A percentile compares a stretch with the other conserved stretches of the same genome.
Conservation (phyloP, 2,797 vertebrate species). For the Capromys pilorides region DNA sequence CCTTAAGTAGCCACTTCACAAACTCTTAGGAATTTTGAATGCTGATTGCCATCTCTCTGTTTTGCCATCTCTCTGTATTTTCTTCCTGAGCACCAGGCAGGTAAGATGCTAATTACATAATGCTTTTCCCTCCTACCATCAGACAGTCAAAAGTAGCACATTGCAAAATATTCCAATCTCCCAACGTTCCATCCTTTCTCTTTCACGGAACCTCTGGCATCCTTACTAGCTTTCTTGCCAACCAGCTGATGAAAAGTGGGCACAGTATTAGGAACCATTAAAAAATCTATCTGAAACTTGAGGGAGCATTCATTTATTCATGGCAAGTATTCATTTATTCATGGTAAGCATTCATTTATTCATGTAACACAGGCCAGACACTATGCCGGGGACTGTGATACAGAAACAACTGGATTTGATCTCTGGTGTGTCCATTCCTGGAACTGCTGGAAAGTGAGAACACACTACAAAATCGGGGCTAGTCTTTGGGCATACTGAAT, state of each 20-base stretch:
- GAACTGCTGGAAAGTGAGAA: background rate
- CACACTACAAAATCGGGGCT: background rate
- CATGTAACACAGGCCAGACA: background rate
- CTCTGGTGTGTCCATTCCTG: background rate
- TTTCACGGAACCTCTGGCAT: background rate
- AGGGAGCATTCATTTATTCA: background rate
- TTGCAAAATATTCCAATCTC: rapidly evolving
- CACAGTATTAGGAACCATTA: background rate
- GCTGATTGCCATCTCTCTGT: background rate
- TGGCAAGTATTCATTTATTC: background rate
- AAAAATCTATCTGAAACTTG: background rate
- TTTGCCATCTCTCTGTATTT: too few relatives aligned
- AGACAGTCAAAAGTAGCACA: background rate
- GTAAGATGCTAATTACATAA: background rate
- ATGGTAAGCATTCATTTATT: background rate
- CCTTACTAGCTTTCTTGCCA: conserved; percentile 8
- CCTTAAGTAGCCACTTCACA: background rate
- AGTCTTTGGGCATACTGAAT: background rate
- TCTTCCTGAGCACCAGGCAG: background rate
- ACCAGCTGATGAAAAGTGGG: background rate
- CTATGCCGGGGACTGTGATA: background rate
- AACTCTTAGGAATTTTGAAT: background rate
- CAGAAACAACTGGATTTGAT: background rate
- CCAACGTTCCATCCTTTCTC: too few relatives aligned
- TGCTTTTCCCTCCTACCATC: background rate